Evolutionary conservation across 2,888 invertebrate genomes (phyloP), one percentile per base, ranked within the genome.

Genomic region (Pachydiplax longipennis): DNA sequence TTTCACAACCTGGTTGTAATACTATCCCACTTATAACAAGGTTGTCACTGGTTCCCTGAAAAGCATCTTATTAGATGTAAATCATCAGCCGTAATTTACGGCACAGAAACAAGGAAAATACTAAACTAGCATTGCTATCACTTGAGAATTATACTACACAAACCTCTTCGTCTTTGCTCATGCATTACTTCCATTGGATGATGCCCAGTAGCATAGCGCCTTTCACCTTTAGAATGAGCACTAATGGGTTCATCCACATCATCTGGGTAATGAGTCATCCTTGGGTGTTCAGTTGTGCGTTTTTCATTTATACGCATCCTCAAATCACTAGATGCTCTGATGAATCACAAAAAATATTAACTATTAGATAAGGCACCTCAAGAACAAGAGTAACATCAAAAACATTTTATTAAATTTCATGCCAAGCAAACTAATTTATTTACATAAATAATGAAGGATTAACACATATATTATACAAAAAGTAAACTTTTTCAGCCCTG

Each of bases 291-390:
- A 61, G 91, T 91, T 65, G 91, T 90, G 61, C 91, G 91, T 81
- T 92, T 92, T 81, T 92, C 92, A 81, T 90, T 91, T 65, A 92
- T 91, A 22, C 92, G 91, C 90, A 91, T 91, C 31, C 92, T 91
- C 58, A 92, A 82, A 82, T 92, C 92, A 81, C 91, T 91, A 80
- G 81, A 90, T 48, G 80, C 25, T 37, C 91, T 91, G 65, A 35
- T 82, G 65, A 25, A n/a, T n/a, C 40, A 37, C 12, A 91, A 53
- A 53, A 18, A 18, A 18, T 18, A 18, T 4, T 18, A 18, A 4
- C 44, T 1, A 44, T 44, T 0, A 6, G 10, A 6, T 8, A 44
- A 6, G 10, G 4, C 8, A 44, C 44, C 44, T 6, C 44, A 3
- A 44, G 8, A 8, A 6, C 44, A 10, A 5, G 40, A 40, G 6